Conservation (phyloP, 2,888 invertebrate genomes). For the Pycnomerus fuliginosus region DNA sequence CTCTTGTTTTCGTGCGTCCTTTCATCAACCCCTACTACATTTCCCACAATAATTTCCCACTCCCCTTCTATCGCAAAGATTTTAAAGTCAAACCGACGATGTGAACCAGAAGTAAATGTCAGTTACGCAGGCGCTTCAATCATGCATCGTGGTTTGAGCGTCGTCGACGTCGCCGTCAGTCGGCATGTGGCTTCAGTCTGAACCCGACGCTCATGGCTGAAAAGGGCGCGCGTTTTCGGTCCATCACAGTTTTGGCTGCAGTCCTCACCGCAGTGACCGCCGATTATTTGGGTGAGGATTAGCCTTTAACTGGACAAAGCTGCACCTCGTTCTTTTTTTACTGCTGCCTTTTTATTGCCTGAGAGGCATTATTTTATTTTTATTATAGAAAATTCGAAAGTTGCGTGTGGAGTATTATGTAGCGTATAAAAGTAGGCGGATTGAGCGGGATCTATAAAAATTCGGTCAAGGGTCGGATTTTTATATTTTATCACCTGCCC, state of each 20-base stretch:
- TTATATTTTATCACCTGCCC: constrained; percentile 24
- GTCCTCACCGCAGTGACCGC: constrained; percentile 25
- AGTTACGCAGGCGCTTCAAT: constrained; percentile 28
- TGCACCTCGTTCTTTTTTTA: background rate
- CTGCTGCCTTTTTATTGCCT: constrained; percentile 6
- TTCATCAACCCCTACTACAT: too few species aligned
- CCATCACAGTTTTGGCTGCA: constrained; percentile 5
- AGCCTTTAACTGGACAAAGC: too few species aligned
- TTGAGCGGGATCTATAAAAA: constrained; percentile 28
- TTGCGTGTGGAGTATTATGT: constrained; percentile 29
- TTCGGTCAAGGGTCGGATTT: constrained; percentile 27
- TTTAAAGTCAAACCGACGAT: constrained; percentile 18
- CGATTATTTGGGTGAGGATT: constrained; percentile 29
- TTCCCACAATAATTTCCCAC: too few species aligned
- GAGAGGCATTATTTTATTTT: constrained; percentile 23
- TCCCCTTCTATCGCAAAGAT: too few species aligned
- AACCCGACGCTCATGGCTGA: constrained; percentile 33
- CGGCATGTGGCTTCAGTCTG: constrained; percentile 35
- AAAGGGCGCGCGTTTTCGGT: constrained; percentile 35
- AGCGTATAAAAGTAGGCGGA: constrained; percentile 23
- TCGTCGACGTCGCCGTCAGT: constrained; percentile 28
- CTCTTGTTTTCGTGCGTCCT: constrained; percentile 4
- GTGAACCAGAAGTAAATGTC: constrained; percentile 20
- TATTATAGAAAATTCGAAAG: constrained; percentile 34
- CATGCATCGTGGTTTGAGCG: constrained; percentile 26